A percentile compares a stretch with the other conserved stretches of the same genome.
These are phyloP conservation scores for Phasia obesa DNA, from an alignment of 2,888 invertebrate genomes.

Conservation along the genomic window DNA sequence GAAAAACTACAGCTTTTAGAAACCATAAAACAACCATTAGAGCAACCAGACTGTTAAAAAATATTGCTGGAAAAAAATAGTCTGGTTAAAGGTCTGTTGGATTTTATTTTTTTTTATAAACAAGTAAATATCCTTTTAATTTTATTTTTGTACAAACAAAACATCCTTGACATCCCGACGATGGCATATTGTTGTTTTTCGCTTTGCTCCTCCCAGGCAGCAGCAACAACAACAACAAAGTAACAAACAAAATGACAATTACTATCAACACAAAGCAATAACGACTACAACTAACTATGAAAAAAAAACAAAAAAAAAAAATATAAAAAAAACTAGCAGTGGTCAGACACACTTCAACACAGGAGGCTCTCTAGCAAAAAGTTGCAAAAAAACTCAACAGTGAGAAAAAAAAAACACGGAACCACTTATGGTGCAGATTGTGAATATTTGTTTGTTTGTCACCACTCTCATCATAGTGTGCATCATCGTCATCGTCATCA, in stretches of 20 bases:
- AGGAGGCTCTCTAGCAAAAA: constrained; percentile 12
- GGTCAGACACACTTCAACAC: constrained; percentile 49
- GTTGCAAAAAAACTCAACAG: constrained; percentile 24
- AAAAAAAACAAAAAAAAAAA: neutral
- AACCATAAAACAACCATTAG: constrained; percentile 54
- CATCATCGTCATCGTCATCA: constrained; percentile 25
- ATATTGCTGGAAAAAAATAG: constrained; percentile 15
- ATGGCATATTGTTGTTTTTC: constrained; percentile 24
- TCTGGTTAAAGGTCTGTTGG: constrained; percentile 32
- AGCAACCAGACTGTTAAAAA: constrained; percentile 27
- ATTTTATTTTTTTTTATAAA: constrained; percentile 3
- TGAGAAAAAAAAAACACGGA: constrained; percentile 5
- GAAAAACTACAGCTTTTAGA: constrained; percentile 31
- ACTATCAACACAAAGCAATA: constrained; percentile 61
- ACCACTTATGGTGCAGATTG: constrained; percentile 55
- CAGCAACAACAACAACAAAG: constrained; percentile 31
- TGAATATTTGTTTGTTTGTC: constrained; percentile 25
- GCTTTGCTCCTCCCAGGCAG: constrained; percentile 9
- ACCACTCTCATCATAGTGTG: constrained; percentile 10
- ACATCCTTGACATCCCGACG: constrained; percentile 27
- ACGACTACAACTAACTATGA: constrained; percentile 12
- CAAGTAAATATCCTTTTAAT: constrained; percentile 45
- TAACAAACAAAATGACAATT: constrained; percentile 63
- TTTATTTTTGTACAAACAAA: constrained; percentile 17
- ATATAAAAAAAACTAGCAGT: constrained; percentile 9